Percentiles rank a stretch among this genome's conserved stretches.
These are phyloP conservation scores for Neodontobutis hainanensis DNA, from an alignment of 2,113 vertebrate species.

Conservation along the genomic window DNA sequence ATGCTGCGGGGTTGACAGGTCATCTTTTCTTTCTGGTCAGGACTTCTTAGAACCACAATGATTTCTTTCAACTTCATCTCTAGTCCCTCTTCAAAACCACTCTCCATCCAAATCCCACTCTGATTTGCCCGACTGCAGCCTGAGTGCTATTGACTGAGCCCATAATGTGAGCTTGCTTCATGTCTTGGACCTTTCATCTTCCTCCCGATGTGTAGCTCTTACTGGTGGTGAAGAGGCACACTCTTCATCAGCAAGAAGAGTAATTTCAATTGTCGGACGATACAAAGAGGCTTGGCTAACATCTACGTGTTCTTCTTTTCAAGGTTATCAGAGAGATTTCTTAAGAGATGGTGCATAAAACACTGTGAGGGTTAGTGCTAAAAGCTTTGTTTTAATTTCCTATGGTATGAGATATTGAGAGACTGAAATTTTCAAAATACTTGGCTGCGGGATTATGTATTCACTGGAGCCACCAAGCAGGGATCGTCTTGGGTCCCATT, in stretches of 20 bases:
- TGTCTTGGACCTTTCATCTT: constrained; percentile 58
- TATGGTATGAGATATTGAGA: constrained; percentile 21
- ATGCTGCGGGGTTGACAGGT: constrained; percentile 3
- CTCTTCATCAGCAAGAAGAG: constrained; percentile 56
- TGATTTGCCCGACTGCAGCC: constrained; percentile 43
- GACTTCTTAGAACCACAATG: constrained; percentile 25
- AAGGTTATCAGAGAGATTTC: constrained; percentile 5
- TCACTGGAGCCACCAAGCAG: constrained; percentile 33
- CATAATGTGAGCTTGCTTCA: constrained; percentile 33
- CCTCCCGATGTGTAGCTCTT: constrained; percentile 35
- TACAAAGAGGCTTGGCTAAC: not conserved
- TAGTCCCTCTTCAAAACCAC: constrained; percentile 44
- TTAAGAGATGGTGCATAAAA: no score
- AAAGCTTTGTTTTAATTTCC: constrained; percentile 37
- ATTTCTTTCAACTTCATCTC: constrained; percentile 60
- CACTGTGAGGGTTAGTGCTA: no score
- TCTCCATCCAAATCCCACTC: constrained; percentile 48
- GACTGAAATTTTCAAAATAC: constrained; percentile 33
- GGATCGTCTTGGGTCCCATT: constrained; percentile 38
- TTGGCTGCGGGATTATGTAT: constrained; percentile 39
- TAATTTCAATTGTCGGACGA: constrained; percentile 14
- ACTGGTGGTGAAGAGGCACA: constrained; percentile 35
- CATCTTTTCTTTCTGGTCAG: constrained; percentile 31
- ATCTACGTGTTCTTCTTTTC: not conserved
- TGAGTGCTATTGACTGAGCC: constrained; percentile 54